Percentiles rank a stretch among this genome's conserved stretches.
These are phyloP conservation scores for Heliornis fulica DNA, from an alignment of 2,113 vertebrate genomes.

Conservation along the genomic window DNA sequence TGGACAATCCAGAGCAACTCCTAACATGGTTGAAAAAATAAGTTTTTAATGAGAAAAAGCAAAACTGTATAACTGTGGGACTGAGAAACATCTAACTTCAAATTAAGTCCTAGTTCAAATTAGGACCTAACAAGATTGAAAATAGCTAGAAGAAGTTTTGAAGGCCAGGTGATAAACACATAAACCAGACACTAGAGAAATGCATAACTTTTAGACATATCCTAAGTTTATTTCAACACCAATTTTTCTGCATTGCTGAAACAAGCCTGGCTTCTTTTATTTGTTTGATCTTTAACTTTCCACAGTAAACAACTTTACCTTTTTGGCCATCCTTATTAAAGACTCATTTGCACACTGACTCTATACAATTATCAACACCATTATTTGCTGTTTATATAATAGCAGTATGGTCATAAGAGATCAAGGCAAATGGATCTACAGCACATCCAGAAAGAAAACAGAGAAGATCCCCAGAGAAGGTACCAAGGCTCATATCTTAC, in stretches of 20 bases:
- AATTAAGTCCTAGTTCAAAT: background rate
- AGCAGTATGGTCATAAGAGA: background rate
- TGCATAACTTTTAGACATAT: background rate
- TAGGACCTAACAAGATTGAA: background rate
- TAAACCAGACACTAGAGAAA: background rate
- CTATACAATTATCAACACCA: background rate
- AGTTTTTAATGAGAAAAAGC: background rate
- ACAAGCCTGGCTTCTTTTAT: background rate
- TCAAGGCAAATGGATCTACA: background rate
- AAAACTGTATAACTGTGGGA: background rate
- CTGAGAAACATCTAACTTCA: background rate
- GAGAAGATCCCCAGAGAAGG: background rate
- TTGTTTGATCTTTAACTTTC: background rate
- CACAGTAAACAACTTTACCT: background rate
- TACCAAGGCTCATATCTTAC: background rate
- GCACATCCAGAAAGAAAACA: background rate
- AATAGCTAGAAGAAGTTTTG: background rate
- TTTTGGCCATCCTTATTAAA: background rate
- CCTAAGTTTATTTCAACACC: background rate
- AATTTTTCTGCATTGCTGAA: background rate
- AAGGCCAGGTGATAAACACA: background rate
- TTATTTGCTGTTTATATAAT: background rate
- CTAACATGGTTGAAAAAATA: background rate
- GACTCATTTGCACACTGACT: background rate
- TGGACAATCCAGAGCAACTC: background rate